phyloP scores from a whole-genome alignment of 2,797 vertebrate species.

The Peromyscus melanophrys region DNA sequence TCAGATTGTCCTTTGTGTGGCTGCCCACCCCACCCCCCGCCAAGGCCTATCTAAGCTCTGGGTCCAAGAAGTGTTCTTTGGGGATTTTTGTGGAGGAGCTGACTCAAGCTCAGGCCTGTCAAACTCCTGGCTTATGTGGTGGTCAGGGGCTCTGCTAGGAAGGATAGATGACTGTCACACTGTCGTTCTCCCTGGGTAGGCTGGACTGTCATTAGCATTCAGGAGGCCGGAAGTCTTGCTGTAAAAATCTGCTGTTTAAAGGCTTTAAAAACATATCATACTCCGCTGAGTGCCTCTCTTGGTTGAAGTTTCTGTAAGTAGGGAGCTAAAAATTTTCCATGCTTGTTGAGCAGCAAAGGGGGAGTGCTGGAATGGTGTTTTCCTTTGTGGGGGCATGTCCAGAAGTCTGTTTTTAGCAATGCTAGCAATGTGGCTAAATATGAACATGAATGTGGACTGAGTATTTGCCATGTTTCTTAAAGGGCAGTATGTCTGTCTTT shows the following conservation, averaged over 20 bases:
- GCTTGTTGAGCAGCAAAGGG: conserved; percentile 45
- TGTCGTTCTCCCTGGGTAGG: background rate
- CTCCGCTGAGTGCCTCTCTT: conserved; percentile 62
- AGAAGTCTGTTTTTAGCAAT: conserved; percentile 50
- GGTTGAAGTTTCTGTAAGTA: conserved; percentile 48
- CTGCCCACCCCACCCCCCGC: background rate
- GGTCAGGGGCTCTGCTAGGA: background rate
- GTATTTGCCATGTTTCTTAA: conserved; percentile 42
- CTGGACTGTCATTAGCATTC: conserved; percentile 70
- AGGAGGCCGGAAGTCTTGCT: conserved; percentile 53
- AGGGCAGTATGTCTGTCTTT: background rate
- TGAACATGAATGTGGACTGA: conserved; percentile 34
- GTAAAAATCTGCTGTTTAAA: conserved; percentile 63
- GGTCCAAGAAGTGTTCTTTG: background rate
- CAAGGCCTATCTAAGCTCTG: background rate
- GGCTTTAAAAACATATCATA: background rate
- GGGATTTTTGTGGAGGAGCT: conserved; percentile 5
- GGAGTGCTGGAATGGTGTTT: background rate
- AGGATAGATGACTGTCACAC: background rate
- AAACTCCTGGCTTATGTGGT: conserved; percentile 1
- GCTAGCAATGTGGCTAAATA: conserved; percentile 30
- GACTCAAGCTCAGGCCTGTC: conserved; percentile 24
- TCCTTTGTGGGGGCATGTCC: conserved; percentile 34
- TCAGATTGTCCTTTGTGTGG: background rate
- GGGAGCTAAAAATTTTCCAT: conserved; percentile 49